Evolutionary conservation across 2,113 vertebrate genomes (phyloP).

Genomic region (Syngnathus floridae): DNA sequence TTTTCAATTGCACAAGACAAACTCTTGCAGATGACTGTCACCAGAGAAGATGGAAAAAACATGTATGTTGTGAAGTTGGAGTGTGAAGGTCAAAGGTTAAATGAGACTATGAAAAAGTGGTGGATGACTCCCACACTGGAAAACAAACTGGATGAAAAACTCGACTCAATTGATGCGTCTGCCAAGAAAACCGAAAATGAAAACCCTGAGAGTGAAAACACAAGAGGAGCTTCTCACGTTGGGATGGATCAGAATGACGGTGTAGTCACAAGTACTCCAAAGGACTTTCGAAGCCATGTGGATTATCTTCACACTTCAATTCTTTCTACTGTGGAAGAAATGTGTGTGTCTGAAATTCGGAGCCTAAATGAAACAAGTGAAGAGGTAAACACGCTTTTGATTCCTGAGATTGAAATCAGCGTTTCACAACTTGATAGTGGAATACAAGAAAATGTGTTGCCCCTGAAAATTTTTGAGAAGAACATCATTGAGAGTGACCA

Average conservation of each 20-base stretch:
- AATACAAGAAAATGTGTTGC: conserved; percentile 7
- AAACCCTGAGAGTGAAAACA: not conserved
- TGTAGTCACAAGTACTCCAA: not conserved
- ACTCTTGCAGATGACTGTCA: conserved; percentile 72
- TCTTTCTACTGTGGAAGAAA: conserved; percentile 1
- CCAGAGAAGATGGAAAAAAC: conserved; percentile 42
- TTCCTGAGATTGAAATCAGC: not conserved
- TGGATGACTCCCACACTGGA: conserved; percentile 51
- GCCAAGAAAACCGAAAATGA: conserved; percentile 8
- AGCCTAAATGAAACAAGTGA: conserved; percentile 14
- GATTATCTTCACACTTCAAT: not conserved
- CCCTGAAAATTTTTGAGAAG: not conserved
- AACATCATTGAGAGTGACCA: conserved; percentile 5
- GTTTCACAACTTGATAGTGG: conserved; percentile 2
- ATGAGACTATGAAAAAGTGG: conserved; percentile 72
- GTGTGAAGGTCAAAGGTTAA: conserved; percentile 70
- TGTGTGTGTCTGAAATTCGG: not conserved
- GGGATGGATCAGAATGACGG: not conserved
- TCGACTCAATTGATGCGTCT: not conserved
- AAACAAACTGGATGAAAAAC: not conserved
- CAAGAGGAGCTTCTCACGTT: not conserved
- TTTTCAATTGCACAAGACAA: conserved; percentile 65
- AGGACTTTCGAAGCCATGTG: not conserved
- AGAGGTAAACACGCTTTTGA: not conserved
- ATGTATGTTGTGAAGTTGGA: conserved; percentile 72